These are phyloP conservation scores for Columba guinea DNA, from an alignment of 2,797 vertebrate species.

Conservation along the genomic window DNA sequence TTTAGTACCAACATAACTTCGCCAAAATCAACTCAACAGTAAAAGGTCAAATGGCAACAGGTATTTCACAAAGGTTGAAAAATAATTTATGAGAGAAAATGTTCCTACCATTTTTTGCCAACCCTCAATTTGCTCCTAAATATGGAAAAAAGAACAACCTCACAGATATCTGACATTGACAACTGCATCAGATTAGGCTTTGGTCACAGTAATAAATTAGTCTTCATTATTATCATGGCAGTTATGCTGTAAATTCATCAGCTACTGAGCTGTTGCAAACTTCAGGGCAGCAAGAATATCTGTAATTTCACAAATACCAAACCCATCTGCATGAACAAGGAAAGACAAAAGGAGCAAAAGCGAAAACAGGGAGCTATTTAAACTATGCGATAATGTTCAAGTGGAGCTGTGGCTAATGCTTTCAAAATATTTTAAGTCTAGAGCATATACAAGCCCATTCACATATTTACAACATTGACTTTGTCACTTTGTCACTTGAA, in stretches of 20 bases:
- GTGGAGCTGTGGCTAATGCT: not conserved
- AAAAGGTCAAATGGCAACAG: slow-evolving; percentile 10
- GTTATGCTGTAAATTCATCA: not conserved
- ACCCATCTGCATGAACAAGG: not conserved
- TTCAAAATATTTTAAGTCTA: not conserved
- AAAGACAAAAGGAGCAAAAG: not conserved
- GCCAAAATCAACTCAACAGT: not conserved
- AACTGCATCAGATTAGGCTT: not conserved
- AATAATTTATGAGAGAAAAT: not conserved
- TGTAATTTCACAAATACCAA: not conserved
- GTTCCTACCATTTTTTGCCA: not conserved
- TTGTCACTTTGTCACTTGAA: not conserved
- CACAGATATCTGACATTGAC: not conserved
- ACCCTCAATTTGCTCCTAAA: not conserved
- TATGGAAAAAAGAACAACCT: not conserved
- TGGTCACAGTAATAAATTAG: not conserved
- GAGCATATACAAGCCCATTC: not conserved
- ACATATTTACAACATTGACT: not conserved
- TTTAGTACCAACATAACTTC: not conserved
- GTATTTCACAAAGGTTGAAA: not conserved
- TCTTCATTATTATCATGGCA: not conserved
- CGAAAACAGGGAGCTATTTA: not conserved
- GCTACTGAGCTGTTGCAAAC: not conserved
- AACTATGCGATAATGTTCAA: not conserved
- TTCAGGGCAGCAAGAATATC: not conserved